Evolutionary conservation across 2,888 invertebrate species (phyloP), one percentile per base, ranked within the genome.

Genomic region (Chloroclysta siterata): DNA sequence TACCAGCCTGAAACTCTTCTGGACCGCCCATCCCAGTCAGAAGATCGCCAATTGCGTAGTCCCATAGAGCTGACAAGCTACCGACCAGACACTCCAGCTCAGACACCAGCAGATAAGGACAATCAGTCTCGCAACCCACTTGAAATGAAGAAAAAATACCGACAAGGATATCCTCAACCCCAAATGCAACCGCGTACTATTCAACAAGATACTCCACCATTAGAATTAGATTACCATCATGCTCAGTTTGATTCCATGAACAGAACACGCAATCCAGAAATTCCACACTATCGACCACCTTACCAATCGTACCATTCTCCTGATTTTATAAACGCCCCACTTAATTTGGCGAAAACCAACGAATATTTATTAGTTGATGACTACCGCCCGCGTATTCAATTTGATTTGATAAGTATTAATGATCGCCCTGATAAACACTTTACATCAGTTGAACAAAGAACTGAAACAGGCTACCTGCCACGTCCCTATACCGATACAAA

Each of bases 71-170:
- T 22, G 5, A 51, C 13, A 15, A 39, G 48, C 39, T 42, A 51
- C 29, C 41, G 22, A 29, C 42, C 41, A 13, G 56, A 42, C 2
- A 51, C 51, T 28, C 13, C 47, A 15, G 29, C 17, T 39, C 46
- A 52, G 28, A 0, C 14, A 48, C 46, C 13, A 15, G 17, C 14
- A 22, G 33, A 59, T 46, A 36, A 14, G 46, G 53, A 60, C n/a
- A 4, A 13, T 7, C 41, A 48, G 17, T 14, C 41, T 10, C 54
- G 54, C 2, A 60, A 60, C 17, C 54, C 60, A 14, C 53, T 60
- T 33, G 42, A 42, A 50, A 60, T 60, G 54, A 60, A 60, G 33
- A 60, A 60, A 50, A 60, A 50, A 48, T 60, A 60, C 28, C n/a
- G 28, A 39, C 28, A 57, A 29, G 52, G 41, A 29, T 53, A 46